Percentiles rank a stretch among this genome's conserved stretches.
phyloP scores from a whole-genome alignment of 2,888 invertebrate genomes.

The Lasiommata megera region DNA sequence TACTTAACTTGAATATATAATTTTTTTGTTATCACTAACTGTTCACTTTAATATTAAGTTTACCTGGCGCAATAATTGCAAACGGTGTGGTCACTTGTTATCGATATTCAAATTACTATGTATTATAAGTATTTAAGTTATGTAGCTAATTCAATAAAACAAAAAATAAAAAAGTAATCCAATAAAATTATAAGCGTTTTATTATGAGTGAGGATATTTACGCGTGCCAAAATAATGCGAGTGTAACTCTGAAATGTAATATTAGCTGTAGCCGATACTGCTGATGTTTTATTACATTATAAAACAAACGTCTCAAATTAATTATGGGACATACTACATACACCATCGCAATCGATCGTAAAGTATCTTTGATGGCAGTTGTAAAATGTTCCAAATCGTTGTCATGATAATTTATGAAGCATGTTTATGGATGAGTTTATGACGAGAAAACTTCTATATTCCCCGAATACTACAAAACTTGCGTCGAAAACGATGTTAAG shows the following conservation, averaged over 20 bases:
- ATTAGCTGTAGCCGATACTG: constrained; percentile 57
- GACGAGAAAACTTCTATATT: constrained; percentile 45
- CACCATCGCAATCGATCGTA: constrained; percentile 73
- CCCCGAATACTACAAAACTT: constrained; percentile 22
- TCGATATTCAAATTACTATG: too few species aligned
- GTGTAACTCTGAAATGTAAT: constrained; percentile 53
- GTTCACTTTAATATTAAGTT: too few species aligned
- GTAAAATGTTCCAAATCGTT: constrained; percentile 79
- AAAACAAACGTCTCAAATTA: constrained; percentile 80
- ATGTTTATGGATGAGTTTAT: constrained; percentile 77
- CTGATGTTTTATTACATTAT: constrained; percentile 75
- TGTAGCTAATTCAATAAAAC: too few species aligned
- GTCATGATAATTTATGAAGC: constrained; percentile 79
- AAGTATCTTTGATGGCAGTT: constrained; percentile 76
- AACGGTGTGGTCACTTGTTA: too few species aligned
- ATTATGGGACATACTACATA: constrained; percentile 72
- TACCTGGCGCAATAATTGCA: too few species aligned
- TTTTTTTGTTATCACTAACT: too few species aligned
- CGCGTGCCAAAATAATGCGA: constrained; percentile 48
- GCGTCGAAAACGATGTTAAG: not conserved
- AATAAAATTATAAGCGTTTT: constrained; percentile 56
- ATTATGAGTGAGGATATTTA: constrained; percentile 59
- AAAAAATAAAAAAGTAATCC: too few species aligned
- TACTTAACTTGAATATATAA: too few species aligned
- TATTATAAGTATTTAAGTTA: too few species aligned